Percentiles rank a stretch among this genome's conserved stretches.
These are phyloP conservation scores for Tinea trinotella DNA, from an alignment of 2,888 invertebrate genomes.

Conservation along the genomic window DNA sequence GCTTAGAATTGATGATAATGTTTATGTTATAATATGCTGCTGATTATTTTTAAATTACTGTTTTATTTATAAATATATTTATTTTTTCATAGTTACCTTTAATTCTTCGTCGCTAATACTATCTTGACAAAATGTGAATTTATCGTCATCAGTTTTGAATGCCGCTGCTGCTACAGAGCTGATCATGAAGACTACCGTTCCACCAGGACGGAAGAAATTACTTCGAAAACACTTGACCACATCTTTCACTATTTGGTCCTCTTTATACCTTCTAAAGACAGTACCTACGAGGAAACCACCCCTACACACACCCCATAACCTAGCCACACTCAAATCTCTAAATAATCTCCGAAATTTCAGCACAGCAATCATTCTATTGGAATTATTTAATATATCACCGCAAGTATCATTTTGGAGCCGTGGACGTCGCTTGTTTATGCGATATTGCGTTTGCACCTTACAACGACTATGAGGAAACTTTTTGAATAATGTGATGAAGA, in stretches of 20 bases:
- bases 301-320: conserved; percentile 50
- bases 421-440: background rate
- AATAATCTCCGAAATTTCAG: conserved; percentile 37
- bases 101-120: conserved; percentile 53
- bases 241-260: conserved; percentile 48
- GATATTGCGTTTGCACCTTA: background rate
- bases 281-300: conserved; percentile 41
- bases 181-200: conserved; percentile 48
- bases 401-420: background rate
- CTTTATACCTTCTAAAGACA: conserved; percentile 44
- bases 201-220: conserved; percentile 42
- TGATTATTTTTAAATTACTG: background rate
- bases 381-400: background rate
- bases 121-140: conserved; percentile 32
- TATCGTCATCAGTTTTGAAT: conserved; percentile 35
- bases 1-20: too few relatives aligned
- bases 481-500: conserved; percentile 30
- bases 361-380: conserved; percentile 36
- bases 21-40: background rate
- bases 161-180: conserved; percentile 58
- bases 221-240: conserved; percentile 50
- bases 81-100: conserved; percentile 42
- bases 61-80: too few relatives aligned
- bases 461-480: conserved; percentile 19
- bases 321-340: conserved; percentile 44